Evolutionary conservation across 2,888 invertebrate genomes (phyloP), one percentile per base, ranked within the genome.

Genomic region (Proisotoma minuta): DNA sequence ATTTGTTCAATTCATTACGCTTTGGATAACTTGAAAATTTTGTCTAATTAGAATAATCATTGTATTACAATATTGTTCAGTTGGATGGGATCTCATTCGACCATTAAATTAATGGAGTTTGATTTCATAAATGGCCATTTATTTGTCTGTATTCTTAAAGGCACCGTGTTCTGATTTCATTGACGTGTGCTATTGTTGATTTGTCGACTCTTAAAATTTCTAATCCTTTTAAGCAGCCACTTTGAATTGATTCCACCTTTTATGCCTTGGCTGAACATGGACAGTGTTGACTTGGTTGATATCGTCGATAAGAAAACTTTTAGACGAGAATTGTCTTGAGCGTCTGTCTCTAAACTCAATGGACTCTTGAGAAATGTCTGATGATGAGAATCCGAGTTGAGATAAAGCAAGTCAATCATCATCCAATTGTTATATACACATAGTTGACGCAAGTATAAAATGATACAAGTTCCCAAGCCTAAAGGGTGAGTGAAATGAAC

Each of bases 181-280:
- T 54, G 53, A 54, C 53, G 53, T 54, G 53, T 18, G 53, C 39
- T 24, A 34, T 54, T 54, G 53, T 43, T 15, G 18, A 43, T 43
- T 43, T n/a, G 43, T 43, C 43, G 43, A 34, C 53, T 54, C 18
- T 20, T 3, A 27, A 54, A 39, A 54, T 54, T 54, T 54, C 34
- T 54, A 54, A 54, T 54, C 53, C 53, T 54, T 54, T 54, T 54
- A 54, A n/a, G 18, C 8, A 34, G 34, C 34, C 34, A 34, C 34
- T 34, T 34, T 34, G 34, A 34, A 10, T 34, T 34, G 34, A 34
- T 34, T 34, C 34, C 8, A 34, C 15, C 34, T 34, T 8, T 34
- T 43, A 12, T 43, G 18, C 18, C 43, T 43, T 43, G 15, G 43
- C 43, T n/a, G 43, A 18, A 34, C 34, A 34, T 8, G 15, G 34